Percentiles rank a stretch among this genome's conserved stretches.
Conservation (phyloP, 1,140 invertebrate genomes). For the Fopius arisanus region DNA sequence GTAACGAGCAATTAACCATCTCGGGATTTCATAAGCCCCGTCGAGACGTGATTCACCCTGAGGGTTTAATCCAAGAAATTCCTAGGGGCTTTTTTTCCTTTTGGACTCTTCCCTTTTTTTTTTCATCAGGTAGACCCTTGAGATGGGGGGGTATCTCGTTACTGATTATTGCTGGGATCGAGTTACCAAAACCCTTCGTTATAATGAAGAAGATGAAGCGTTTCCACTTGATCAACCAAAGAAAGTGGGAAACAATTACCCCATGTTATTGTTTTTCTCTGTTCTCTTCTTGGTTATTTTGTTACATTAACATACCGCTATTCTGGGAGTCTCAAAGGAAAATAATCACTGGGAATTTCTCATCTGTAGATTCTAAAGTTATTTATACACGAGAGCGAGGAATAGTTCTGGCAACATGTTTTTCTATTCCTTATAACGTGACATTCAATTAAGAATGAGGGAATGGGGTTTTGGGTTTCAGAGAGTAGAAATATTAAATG, state of each 20-base stretch:
- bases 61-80: slow-evolving; percentile 1
- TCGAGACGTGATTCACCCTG: background rate
- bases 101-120: background rate
- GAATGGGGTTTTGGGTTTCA: background rate
- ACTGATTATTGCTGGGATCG: slow-evolving; percentile 23
- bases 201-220: background rate
- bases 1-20: slow-evolving; percentile 20
- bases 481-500: background rate
- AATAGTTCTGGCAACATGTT: background rate
- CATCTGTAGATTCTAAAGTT: background rate
- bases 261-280: background rate
- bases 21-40: slow-evolving; percentile 20
- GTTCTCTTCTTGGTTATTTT: background rate
- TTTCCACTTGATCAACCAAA: background rate
- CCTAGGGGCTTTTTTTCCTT: background rate
- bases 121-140: background rate
- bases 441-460: background rate
- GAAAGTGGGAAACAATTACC: background rate
- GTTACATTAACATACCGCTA: background rate
- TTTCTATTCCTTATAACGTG: background rate
- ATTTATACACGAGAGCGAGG: background rate
- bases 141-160: slow-evolving; percentile 4
- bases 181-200: slow-evolving; percentile 20
- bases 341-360: background rate
- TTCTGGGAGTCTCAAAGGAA: background rate